Conservation (phyloP, 2,888 invertebrate species). For the Orthosia gothica region DNA sequence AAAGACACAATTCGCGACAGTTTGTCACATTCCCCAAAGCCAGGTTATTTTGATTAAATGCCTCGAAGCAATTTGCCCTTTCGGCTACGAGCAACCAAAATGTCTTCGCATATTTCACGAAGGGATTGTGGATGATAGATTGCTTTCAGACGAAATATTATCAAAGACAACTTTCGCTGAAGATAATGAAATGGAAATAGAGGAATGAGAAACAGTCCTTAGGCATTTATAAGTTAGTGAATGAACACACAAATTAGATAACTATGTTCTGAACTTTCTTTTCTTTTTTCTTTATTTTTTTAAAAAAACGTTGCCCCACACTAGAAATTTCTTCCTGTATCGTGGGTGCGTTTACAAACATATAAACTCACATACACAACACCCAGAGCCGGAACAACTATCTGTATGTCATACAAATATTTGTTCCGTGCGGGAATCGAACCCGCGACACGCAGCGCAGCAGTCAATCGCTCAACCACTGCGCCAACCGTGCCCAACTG, state of each 20-base stretch:
- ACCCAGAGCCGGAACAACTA: no score
- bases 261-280: background rate
- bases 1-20: background rate
- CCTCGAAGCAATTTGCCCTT: constrained; percentile 14
- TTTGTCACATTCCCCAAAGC: background rate
- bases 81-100: background rate
- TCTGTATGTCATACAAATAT: no score
- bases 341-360: no score
- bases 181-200: constrained; percentile 23
- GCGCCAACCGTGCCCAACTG: background rate
- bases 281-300: no score
- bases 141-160: constrained; percentile 17
- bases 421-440: no score
- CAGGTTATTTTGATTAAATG: constrained; percentile 11
- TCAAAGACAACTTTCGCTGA: constrained; percentile 6
- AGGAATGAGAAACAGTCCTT: background rate
- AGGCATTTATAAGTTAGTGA: background rate
- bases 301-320: no score
- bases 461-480: no score
- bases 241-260: background rate
- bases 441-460: no score
- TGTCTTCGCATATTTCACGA: constrained; percentile 11
- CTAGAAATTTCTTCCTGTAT: no score
- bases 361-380: no score
- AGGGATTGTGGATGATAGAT: constrained; percentile 17